Evolutionary conservation across 2,797 vertebrate species (phyloP).

Genomic region (Muscicapa striata): DNA sequence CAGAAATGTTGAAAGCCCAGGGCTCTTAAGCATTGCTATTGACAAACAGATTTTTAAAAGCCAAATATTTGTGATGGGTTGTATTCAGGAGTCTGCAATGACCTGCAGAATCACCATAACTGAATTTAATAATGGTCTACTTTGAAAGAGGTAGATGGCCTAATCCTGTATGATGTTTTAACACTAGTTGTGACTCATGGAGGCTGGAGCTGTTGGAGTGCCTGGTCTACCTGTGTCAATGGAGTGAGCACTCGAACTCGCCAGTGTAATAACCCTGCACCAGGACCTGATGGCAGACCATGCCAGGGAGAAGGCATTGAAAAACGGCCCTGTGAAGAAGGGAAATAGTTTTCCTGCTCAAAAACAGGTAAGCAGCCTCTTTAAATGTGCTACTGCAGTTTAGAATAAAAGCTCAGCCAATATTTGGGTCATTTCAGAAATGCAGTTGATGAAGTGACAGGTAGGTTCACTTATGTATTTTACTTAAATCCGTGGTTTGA

Average conservation of each 20-base stretch:
- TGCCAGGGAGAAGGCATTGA: conserved; percentile 75
- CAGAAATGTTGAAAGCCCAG: neutral
- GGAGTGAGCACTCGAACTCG: conserved; percentile 72
- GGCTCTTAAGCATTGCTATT: neutral
- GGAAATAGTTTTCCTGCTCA: neutral
- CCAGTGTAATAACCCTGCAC: conserved; percentile 60
- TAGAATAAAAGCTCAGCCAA: neutral
- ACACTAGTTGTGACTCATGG: conserved; percentile 46
- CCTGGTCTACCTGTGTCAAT: conserved; percentile 71
- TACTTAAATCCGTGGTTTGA: neutral
- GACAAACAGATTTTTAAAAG: neutral
- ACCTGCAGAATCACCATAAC: neutral
- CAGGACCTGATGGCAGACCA: conserved; percentile 15
- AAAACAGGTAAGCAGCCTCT: conserved; percentile 5
- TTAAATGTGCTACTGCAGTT: neutral
- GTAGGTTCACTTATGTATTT: neutral
- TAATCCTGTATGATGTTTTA: neutral
- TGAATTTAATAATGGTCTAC: neutral
- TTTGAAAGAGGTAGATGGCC: neutral
- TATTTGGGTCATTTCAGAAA: neutral
- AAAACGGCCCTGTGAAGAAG: conserved; percentile 39
- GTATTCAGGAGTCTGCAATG: neutral
- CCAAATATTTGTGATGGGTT: neutral
- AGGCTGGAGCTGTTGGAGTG: conserved; percentile 75
- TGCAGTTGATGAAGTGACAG: neutral